phyloP scores from a whole-genome alignment of 2,113 vertebrate species.

The Ciconia maguari region DNA sequence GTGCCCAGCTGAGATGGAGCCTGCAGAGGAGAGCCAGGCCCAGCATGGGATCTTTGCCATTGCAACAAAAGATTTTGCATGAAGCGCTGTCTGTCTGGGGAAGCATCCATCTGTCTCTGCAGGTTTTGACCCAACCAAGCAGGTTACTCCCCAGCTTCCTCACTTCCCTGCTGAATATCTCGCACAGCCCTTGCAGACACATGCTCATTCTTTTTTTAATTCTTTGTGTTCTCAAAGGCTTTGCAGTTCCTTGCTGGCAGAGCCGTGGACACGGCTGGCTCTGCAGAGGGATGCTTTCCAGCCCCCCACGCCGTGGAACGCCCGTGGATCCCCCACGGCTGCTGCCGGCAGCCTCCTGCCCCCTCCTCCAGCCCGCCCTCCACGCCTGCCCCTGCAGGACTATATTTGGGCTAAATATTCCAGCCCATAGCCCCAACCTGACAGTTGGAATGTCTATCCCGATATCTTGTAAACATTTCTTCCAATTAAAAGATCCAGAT shows the following conservation, averaged over 20 bases:
- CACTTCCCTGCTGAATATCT: not conserved
- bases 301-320: rapidly evolving
- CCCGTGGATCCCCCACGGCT: not conserved
- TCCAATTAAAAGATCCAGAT: not conserved
- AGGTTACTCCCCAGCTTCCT: not conserved
- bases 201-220: not conserved
- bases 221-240: not conserved
- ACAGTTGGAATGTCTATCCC: not conserved
- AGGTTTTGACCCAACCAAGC: not conserved
- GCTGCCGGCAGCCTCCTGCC: not conserved
- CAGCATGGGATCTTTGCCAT: not conserved
- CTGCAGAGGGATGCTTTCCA: not conserved
- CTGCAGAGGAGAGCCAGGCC: not conserved
- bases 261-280: rapidly evolving
- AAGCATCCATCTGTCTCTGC: not conserved
- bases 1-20: not conserved
- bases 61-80: rapidly evolving
- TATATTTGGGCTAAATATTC: conserved; percentile 18
- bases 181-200: not conserved
- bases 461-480: not conserved
- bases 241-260: not conserved
- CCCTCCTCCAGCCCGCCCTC: not conserved
- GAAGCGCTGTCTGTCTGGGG: not conserved
- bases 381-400: not conserved
- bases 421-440: not conserved